These are phyloP conservation scores for Neomonachus schauinslandi DNA, from an alignment of 2,113 vertebrate genomes.

Conservation along the genomic window DNA sequence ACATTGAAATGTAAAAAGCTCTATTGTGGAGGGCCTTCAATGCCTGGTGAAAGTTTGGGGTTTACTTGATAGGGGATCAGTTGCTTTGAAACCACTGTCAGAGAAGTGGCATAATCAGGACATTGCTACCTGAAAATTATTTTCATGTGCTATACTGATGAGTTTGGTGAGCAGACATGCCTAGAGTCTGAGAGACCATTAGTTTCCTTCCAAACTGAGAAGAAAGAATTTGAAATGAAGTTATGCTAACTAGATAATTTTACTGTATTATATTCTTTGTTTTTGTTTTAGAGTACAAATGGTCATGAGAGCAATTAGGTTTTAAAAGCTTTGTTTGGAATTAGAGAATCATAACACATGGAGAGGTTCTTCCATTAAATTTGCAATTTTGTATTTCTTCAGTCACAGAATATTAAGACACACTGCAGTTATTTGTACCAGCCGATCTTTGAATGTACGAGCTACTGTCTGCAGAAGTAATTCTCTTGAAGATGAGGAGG, in stretches of 20 bases:
- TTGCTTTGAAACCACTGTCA: background rate
- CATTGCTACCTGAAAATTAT: background rate
- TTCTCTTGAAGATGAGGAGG: slow-evolving; percentile 89
- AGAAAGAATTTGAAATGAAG: slow-evolving; percentile 31
- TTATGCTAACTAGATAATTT: background rate
- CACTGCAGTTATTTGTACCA: slow-evolving; percentile 97
- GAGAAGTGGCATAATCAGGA: background rate
- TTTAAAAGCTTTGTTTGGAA: slow-evolving; percentile 64
- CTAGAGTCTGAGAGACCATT: background rate
- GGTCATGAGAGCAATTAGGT: background rate
- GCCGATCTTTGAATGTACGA: slow-evolving; percentile 94
- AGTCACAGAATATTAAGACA: slow-evolving; percentile 97
- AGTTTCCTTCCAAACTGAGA: slow-evolving; percentile 18
- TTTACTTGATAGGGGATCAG: background rate
- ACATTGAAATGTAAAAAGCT: background rate
- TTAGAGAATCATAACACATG: background rate
- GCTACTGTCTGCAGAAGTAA: slow-evolving; percentile 94
- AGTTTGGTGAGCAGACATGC: background rate
- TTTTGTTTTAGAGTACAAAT: background rate
- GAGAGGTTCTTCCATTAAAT: slow-evolving; percentile 40
- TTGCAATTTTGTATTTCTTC: slow-evolving; percentile 57
- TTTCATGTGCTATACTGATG: background rate
- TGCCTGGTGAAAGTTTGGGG: background rate
- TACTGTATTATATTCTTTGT: background rate
- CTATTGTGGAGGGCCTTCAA: background rate